These are phyloP conservation scores for Nibea albiflora DNA, from an alignment of 2,113 vertebrate species.

Conservation along the genomic window DNA sequence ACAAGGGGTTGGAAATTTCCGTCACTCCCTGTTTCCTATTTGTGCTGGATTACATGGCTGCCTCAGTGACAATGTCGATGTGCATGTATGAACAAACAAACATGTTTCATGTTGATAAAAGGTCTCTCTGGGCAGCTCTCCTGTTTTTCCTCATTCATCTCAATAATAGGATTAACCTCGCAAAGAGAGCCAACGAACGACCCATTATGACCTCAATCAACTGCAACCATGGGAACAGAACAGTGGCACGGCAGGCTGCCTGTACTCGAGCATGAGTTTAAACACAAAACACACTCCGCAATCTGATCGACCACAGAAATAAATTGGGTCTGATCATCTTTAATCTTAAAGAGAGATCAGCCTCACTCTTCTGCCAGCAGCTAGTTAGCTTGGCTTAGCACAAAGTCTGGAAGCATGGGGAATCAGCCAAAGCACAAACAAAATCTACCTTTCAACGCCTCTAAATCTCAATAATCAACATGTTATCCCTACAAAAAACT, in stretches of 20 bases:
- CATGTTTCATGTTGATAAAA: conserved; percentile 17
- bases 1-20: neutral
- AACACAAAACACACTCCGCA: neutral
- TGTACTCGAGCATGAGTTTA: neutral
- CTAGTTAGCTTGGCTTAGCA: neutral
- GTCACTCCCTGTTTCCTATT: neutral
- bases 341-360: neutral
- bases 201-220: neutral
- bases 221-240: neutral
- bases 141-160: neutral
- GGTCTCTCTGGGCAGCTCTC: neutral
- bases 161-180: conserved; percentile 21
- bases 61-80: neutral
- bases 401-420: too few species aligned
- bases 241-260: neutral
- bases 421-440: neutral
- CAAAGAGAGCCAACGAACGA: neutral
- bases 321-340: neutral
- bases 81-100: conserved; percentile 6
- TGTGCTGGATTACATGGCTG: neutral
- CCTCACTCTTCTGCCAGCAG: neutral
- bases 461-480: neutral
- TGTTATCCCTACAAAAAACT: neutral
- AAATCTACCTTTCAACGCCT: neutral
- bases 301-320: neutral